Evolutionary conservation across 2,888 invertebrate species (phyloP).

Genomic region (Cyclophora punctaria): DNA sequence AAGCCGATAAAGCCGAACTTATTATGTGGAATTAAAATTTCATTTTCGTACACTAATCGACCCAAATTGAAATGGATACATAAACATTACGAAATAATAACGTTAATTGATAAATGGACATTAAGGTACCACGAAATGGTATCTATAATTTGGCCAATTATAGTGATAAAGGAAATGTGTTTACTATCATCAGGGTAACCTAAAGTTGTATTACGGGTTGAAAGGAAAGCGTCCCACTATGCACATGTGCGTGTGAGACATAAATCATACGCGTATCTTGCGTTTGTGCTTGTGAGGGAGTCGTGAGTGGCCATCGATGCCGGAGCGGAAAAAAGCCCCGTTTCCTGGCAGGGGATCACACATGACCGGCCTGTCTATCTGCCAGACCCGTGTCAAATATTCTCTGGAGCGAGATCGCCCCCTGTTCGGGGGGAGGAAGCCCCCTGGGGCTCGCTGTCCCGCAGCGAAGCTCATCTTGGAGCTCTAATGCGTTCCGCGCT

Average conservation of each 20-base stretch:
- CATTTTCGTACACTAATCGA: constrained; percentile 54
- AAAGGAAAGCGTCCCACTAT: constrained; percentile 48
- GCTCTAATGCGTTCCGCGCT: constrained; percentile 69
- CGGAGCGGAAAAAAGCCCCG: constrained; percentile 68
- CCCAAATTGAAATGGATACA: constrained; percentile 55
- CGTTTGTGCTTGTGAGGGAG: constrained; percentile 47
- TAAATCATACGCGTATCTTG: constrained; percentile 70
- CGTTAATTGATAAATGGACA: constrained; percentile 33
- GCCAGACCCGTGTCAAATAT: constrained; percentile 76
- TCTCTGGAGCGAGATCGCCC: constrained; percentile 73
- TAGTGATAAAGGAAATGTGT: constrained; percentile 28
- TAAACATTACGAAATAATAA: constrained; percentile 37
- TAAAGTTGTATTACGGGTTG: constrained; percentile 37
- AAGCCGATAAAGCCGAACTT: constrained; percentile 67
- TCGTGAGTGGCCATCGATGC: constrained; percentile 62
- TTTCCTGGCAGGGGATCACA: constrained; percentile 73
- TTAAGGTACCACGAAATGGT: constrained; percentile 18
- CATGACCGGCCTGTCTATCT: constrained; percentile 76
- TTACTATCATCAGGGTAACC: constrained; percentile 37
- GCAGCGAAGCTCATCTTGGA: constrained; percentile 73
- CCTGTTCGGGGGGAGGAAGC: constrained; percentile 51
- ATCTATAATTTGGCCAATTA: constrained; percentile 11
- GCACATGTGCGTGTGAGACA: constrained; percentile 66
- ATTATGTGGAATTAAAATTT: constrained; percentile 72
- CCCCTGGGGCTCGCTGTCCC: constrained; percentile 71